Evolutionary conservation across 1,140 invertebrate genomes (phyloP), one percentile per base, ranked within the genome.

Genomic region (Drosophila triauraria): DNA sequence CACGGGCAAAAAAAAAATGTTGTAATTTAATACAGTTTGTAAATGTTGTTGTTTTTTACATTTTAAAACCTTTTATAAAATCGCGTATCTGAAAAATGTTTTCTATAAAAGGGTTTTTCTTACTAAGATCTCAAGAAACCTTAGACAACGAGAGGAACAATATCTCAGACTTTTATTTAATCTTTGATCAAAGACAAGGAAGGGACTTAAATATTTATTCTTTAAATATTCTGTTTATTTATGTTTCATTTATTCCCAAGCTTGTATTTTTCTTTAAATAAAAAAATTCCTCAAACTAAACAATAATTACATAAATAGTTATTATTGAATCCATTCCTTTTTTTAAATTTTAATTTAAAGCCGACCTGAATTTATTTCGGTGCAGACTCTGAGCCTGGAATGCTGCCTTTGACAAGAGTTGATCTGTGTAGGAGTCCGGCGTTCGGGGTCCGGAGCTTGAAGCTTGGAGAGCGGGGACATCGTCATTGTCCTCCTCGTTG

Each of bases 401-500:
- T 80, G 72, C 56, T 35, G 43, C 46, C 76, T 65, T 44, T 71
- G 72, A 54, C 48, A 63, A 62, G 32, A 53, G 25, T 15, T 38
- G 42, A 43, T 12, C 43, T 70, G 80, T 83, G 84, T 80, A 83
- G 83, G 72, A 88, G 83, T 77, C 47, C 13, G 54, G 13, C 35
- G 50, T 7, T 2, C 32, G 32, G 9, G 8, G 9, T 10, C 32
- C 9, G 32, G 51, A 54, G 51, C 17, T 54, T 23, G 51, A 5
- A 17, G 30, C 6, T 7, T 54, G 51, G 50, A 54, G 51, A 38
- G 32, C 32, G 32, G 32, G 27, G 40, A 43, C 48, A 25, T 35
- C 53, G 62, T 75, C 53, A 40, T 61, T 59, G 74, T 75, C 59
- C 61, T 67, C 23, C 56, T 67, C 43, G 72, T 57, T 64, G 71